These are phyloP conservation scores for Platichthys flesus DNA, from an alignment of 2,113 vertebrate genomes.

Conservation along the genomic window DNA sequence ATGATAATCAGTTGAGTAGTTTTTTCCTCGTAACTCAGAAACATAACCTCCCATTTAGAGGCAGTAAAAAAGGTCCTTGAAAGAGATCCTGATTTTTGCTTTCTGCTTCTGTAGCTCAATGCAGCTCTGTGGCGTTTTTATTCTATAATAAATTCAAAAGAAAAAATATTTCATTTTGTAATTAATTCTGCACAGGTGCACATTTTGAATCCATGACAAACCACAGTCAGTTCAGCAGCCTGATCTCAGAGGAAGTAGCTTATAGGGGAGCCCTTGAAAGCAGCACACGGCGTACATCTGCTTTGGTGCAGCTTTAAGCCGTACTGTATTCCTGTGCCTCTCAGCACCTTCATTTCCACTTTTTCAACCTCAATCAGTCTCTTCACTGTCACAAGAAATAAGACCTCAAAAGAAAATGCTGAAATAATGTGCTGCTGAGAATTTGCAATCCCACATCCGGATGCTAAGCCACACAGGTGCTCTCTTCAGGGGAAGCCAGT, in stretches of 20 bases:
- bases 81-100: background rate
- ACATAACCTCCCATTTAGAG: too few relatives aligned
- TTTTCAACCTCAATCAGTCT: conserved; percentile 10
- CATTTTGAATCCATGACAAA: conserved; percentile 25
- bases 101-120: background rate
- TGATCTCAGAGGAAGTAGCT: conserved; percentile 27
- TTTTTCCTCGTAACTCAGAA: too few relatives aligned
- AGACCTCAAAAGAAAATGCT: conserved; percentile 13
- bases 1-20: too few relatives aligned
- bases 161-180: background rate
- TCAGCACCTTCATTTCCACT: conserved; percentile 7
- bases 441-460: conserved; percentile 13
- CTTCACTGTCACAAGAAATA: conserved; percentile 13
- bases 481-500: conserved; percentile 41
- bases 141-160: background rate
- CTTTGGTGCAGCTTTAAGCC: background rate
- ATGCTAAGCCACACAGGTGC: conserved; percentile 57
- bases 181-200: conserved; percentile 10
- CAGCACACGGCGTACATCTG: conserved; percentile 13
- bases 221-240: conserved; percentile 18
- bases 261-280: conserved; percentile 20
- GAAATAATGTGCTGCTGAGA: conserved; percentile 34
- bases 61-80: background rate
- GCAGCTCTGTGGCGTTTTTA: background rate
- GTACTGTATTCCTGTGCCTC: background rate